Evolutionary conservation across 2,113 vertebrate genomes (phyloP).

Genomic region (Elachura formosa): DNA sequence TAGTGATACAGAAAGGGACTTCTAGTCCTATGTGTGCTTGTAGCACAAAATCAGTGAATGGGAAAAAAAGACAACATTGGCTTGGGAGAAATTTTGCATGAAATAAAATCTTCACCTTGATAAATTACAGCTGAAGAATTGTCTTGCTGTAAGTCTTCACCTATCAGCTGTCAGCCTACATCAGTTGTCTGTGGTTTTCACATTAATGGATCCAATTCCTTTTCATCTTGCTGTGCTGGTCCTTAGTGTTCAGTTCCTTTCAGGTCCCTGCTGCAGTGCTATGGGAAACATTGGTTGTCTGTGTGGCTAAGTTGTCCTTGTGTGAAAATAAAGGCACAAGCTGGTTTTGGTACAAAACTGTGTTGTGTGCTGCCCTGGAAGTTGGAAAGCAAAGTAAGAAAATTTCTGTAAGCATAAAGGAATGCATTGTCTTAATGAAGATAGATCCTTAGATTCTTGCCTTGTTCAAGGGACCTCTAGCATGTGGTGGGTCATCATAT

Average conservation of each 20-base stretch:
- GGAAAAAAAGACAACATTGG: neutral
- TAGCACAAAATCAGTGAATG: neutral
- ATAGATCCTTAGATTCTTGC: neutral
- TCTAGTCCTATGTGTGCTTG: neutral
- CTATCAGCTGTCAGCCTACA: neutral
- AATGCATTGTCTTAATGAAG: neutral
- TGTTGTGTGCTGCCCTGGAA: fast-evolving
- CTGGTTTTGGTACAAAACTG: neutral
- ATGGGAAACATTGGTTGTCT: neutral
- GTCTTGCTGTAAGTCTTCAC: neutral
- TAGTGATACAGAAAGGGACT: neutral
- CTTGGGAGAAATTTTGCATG: neutral
- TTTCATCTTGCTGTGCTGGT: neutral
- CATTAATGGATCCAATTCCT: neutral
- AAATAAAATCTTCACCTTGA: neutral
- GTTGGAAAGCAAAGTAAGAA: neutral
- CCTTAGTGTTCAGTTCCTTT: neutral
- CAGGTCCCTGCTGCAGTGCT: fast-evolving
- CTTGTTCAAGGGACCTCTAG: neutral
- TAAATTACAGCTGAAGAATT: neutral
- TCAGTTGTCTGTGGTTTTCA: neutral
- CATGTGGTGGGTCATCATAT: fast-evolving
- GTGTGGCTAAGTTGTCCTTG: neutral
- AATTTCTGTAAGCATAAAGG: neutral
- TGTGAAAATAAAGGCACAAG: neutral